These are phyloP conservation scores for Ptilonorhynchus violaceus DNA, from an alignment of 2,113 vertebrate species.

Conservation along the genomic window DNA sequence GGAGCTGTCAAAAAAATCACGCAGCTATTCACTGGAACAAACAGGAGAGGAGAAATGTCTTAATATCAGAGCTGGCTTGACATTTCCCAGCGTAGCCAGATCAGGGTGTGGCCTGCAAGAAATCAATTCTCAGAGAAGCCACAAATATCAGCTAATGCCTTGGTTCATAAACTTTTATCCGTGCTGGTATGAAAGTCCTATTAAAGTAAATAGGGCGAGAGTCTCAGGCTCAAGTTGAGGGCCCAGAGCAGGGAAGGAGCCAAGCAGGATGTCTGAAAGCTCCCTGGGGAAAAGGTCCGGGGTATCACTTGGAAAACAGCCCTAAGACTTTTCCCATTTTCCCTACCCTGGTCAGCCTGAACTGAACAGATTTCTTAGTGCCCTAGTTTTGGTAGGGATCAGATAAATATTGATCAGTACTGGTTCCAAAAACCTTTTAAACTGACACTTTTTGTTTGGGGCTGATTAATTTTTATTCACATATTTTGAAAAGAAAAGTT, in stretches of 20 bases:
- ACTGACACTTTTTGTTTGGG: background rate
- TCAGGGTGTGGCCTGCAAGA: background rate
- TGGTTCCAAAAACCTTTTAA: background rate
- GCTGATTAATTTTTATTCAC: background rate
- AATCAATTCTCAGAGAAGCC: constrained; percentile 27
- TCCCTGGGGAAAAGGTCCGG: background rate
- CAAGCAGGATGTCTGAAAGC: background rate
- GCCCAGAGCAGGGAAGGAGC: background rate
- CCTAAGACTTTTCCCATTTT: background rate
- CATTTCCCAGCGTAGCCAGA: background rate
- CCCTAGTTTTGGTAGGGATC: background rate
- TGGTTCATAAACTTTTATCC: constrained; percentile 41
- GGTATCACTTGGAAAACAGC: background rate
- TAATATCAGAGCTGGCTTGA: constrained; percentile 32
- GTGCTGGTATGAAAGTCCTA: background rate
- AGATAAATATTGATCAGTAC: background rate
- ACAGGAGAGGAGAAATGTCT: constrained; percentile 3
- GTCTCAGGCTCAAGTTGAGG: background rate
- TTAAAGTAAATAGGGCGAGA: constrained; percentile 6
- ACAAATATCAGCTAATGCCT: constrained; percentile 47
- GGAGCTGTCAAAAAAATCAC: constrained; percentile 16
- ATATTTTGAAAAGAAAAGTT: background rate
- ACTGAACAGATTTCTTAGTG: background rate
- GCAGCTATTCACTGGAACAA: background rate
- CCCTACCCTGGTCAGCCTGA: background rate